Percentiles rank a stretch among this genome's conserved stretches.
These are phyloP conservation scores for Philhelius pedissequus DNA, from an alignment of 2,888 invertebrate species.

Conservation along the genomic window DNA sequence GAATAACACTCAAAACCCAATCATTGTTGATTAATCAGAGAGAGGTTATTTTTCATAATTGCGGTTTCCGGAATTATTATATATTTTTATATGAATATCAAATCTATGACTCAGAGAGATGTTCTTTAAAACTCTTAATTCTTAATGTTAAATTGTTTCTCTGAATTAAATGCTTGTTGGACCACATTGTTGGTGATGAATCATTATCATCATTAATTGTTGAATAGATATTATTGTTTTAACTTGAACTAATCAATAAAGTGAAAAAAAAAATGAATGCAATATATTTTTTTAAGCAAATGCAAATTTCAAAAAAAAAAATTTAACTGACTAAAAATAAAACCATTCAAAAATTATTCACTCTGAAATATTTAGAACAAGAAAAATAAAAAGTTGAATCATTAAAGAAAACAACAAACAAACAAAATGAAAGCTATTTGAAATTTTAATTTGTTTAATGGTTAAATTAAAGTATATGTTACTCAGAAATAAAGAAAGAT, in stretches of 20 bases:
- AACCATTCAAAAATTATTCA: no score
- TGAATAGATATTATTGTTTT: not conserved
- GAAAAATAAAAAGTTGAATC: no score
- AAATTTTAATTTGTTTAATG: no score
- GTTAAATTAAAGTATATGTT: no score
- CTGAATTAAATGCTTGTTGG: not conserved
- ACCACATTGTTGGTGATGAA: not conserved
- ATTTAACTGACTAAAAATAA: no score
- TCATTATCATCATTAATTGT: not conserved
- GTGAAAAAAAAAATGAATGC: not conserved
- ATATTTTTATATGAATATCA: not conserved
- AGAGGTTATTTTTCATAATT: not conserved
- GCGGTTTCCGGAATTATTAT: not conserved
- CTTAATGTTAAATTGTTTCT: not conserved
- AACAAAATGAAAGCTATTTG: no score
- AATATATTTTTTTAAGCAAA: not conserved
- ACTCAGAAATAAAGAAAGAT: no score
- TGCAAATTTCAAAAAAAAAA: no score
- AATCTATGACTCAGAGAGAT: not conserved
- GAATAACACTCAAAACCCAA: not conserved
- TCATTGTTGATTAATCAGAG: not conserved
- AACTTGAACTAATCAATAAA: not conserved
- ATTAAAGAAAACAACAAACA: no score
- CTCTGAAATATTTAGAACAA: no score
- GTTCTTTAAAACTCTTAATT: not conserved